phyloP scores from a whole-genome alignment of 2,797 vertebrate species.

The Oceanodroma leucorhoa region DNA sequence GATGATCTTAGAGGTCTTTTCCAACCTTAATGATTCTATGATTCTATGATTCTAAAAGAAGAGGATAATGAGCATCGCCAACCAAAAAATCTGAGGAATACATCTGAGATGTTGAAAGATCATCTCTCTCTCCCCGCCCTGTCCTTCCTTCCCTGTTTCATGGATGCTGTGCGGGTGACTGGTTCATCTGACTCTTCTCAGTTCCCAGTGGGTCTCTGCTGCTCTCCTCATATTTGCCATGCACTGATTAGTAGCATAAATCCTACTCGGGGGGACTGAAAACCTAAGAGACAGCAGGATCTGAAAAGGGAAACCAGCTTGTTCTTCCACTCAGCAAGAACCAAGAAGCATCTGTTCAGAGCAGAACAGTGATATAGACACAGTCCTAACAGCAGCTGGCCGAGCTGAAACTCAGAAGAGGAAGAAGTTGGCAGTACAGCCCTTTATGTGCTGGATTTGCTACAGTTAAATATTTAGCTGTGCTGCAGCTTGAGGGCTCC shows the following conservation, averaged over 20 bases:
- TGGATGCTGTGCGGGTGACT: neutral
- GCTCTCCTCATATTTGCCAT: neutral
- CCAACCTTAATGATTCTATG: too few species aligned
- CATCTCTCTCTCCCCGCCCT: fast-evolving
- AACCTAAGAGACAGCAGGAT: neutral
- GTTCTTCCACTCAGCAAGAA: neutral
- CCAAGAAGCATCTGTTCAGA: neutral
- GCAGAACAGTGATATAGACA: neutral
- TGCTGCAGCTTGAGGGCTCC: neutral
- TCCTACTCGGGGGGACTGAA: neutral
- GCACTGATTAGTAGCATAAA: neutral
- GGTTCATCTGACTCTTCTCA: neutral
- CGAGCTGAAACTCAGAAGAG: neutral
- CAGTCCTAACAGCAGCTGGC: neutral
- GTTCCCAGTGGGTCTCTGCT: neutral
- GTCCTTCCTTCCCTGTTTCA: neutral
- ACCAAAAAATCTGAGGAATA: neutral
- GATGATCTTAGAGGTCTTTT: too few species aligned
- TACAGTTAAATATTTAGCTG: slow-evolving; percentile 7
- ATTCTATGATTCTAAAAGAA: too few species aligned
- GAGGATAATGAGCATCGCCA: neutral
- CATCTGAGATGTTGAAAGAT: neutral
- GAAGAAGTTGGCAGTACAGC: neutral
- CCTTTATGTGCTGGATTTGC: slow-evolving; percentile 1
- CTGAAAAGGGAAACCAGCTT: neutral